phyloP scores from a whole-genome alignment of 1,140 invertebrate species.

The Aphelinus atriplicis region DNA sequence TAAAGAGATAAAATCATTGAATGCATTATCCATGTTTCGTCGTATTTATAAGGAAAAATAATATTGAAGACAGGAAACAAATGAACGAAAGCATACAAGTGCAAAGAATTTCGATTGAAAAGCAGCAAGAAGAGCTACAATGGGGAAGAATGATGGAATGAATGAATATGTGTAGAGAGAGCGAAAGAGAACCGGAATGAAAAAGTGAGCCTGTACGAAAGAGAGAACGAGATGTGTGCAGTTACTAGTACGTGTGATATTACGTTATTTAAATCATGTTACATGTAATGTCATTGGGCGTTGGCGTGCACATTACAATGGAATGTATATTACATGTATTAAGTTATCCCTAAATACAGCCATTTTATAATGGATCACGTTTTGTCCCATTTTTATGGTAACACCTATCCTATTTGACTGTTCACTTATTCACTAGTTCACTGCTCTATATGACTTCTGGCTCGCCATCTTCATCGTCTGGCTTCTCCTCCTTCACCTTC shows the following conservation, averaged over 20 bases:
- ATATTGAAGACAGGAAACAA: constrained; percentile 21
- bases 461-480: too few relatives aligned
- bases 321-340: constrained; percentile 55
- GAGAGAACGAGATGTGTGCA: constrained; percentile 37
- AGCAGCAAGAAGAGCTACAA: constrained; percentile 19
- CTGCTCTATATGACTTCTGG: too few relatives aligned
- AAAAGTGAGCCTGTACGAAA: constrained; percentile 26
- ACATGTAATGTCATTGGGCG: constrained; percentile 48
- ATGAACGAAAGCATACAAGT: constrained; percentile 18
- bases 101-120: neutral
- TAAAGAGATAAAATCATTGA: constrained; percentile 16
- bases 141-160: constrained; percentile 1
- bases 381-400: constrained; percentile 7
- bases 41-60: constrained; percentile 40
- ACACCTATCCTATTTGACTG: too few relatives aligned
- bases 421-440: too few relatives aligned
- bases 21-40: constrained; percentile 54
- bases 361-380: constrained; percentile 65
- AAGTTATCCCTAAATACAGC: constrained; percentile 65
- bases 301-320: too few relatives aligned
- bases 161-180: neutral
- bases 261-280: constrained; percentile 63
- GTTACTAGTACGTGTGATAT: constrained; percentile 60
- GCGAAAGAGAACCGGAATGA: constrained; percentile 9
- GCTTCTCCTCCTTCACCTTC: too few relatives aligned